Percentiles rank a stretch among this genome's conserved stretches.
These are phyloP conservation scores for Grantiella picta DNA, from an alignment of 2,113 vertebrate species.

Conservation along the genomic window DNA sequence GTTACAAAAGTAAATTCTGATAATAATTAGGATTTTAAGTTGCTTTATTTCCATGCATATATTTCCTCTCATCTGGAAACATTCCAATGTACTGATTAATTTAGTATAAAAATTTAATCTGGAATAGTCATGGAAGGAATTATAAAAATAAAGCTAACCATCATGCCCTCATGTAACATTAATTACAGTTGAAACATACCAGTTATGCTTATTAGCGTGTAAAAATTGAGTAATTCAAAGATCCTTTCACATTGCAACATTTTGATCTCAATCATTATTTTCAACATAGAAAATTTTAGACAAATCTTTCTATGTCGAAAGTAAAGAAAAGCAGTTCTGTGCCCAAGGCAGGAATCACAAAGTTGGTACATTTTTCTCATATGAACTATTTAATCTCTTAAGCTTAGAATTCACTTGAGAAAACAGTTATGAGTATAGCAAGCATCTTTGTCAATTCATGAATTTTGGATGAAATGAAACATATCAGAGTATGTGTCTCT, in stretches of 20 bases:
- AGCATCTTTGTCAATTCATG: background rate
- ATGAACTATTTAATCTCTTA: background rate
- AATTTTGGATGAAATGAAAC: background rate
- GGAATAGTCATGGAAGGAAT: background rate
- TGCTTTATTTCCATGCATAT: background rate
- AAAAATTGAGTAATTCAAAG: background rate
- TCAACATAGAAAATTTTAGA: background rate
- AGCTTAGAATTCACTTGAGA: background rate
- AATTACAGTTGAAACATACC: background rate
- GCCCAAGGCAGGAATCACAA: background rate
- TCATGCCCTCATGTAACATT: background rate
- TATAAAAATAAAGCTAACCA: background rate
- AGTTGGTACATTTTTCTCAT: background rate
- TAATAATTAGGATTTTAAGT: background rate
- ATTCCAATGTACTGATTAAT: background rate
- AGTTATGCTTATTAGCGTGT: background rate
- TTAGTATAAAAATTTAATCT: background rate
- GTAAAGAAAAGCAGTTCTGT: background rate
- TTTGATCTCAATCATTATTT: background rate
- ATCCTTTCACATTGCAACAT: background rate
- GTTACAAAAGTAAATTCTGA: background rate
- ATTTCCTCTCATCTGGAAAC: constrained; percentile 7
- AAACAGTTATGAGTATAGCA: background rate
- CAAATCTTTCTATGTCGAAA: background rate
- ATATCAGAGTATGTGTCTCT: background rate